Conservation (phyloP, 2,113 vertebrate species). For the Nerophis ophidion region DNA sequence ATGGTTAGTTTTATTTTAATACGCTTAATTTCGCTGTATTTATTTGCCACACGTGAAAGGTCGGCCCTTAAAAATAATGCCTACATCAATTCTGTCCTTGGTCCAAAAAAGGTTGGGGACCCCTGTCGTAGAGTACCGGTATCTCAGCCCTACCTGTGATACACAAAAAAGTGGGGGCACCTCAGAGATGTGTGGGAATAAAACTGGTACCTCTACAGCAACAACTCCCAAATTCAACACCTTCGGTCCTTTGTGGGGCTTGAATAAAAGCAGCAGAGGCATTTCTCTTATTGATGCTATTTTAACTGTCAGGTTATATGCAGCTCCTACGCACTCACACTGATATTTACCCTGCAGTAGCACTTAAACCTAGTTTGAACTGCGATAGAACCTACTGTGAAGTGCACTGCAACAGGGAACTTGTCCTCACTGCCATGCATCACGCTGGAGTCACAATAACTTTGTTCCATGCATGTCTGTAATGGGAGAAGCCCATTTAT, state of each 20-base stretch:
- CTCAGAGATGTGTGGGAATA: background rate
- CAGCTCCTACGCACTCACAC: background rate
- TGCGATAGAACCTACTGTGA: background rate
- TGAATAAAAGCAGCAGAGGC: background rate
- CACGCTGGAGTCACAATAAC: slow-evolving; percentile 2
- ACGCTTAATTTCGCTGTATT: too few species aligned
- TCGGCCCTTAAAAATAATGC: too few species aligned
- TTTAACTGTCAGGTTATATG: background rate
- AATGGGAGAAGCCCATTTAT: slow-evolving; percentile 6
- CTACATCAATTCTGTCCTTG: too few species aligned
- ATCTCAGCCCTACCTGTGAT: too few species aligned
- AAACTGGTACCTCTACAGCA: background rate
- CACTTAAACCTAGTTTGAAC: slow-evolving; percentile 5
- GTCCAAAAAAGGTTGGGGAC: too few species aligned
- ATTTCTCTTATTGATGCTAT: slow-evolving; percentile 6
- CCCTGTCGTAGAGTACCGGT: too few species aligned
- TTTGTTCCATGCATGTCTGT: background rate
- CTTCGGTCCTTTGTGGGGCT: background rate
- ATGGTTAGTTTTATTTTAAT: too few species aligned
- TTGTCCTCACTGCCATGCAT: slow-evolving; percentile 4
- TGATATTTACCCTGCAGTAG: background rate
- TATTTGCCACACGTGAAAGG: too few species aligned
- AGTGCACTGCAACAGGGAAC: slow-evolving; percentile 7
- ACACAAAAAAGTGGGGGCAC: background rate
- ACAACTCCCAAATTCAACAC: background rate